Base-by-base conservation (phyloP, 2,888 invertebrate genomes). In the Norana najaformis region DNA sequence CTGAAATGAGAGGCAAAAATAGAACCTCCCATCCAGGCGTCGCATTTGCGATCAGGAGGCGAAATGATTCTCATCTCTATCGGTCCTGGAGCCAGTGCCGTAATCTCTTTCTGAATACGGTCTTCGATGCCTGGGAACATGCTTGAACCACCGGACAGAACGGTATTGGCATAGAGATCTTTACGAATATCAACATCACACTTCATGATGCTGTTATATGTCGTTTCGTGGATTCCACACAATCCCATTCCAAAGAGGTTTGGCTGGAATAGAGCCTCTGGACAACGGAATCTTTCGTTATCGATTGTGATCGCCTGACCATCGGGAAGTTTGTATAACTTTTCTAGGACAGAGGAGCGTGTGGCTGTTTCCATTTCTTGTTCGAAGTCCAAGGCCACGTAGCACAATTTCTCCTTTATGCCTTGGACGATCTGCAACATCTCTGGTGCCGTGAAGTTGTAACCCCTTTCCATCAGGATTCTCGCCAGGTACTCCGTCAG, bases 301-400 rank as follows among this genome's bases (percentile, higher is more conserved):
- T 93, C 94, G 89, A 94, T 93, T 90, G 93, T 94, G 92, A 94
- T 93, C 82, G 93, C 93, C 93, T 93, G 93, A 88, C 93, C 93
- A 89, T 93, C 93, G 69, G 94, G 94, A 36, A 94, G 91, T 91
- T 94, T 93, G 90, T 98, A 98, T 93, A 97, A 97, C 96, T 98
- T 98, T 96, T 98, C 98, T 93, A 98, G 96, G 83, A 97, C 97
- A 93, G 97, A 97, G 93, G 97, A 97, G 88, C 97, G 96, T 90
- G 98, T 97, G 92, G 98, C 98, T 92, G 98, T 98, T 94, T 97
- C 97, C 98, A 98, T 98, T 96, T 98, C 98, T 95, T 98, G 97
- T 95, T 98, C 98, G 94, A 98, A 98, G 96, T 98, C 98, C 93
- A 98, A 96, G 91, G 98, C 98, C 92, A 98, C 97, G 95, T 98